phyloP scores from a whole-genome alignment of 2,888 invertebrate species.

The Galeruca laticollis region DNA sequence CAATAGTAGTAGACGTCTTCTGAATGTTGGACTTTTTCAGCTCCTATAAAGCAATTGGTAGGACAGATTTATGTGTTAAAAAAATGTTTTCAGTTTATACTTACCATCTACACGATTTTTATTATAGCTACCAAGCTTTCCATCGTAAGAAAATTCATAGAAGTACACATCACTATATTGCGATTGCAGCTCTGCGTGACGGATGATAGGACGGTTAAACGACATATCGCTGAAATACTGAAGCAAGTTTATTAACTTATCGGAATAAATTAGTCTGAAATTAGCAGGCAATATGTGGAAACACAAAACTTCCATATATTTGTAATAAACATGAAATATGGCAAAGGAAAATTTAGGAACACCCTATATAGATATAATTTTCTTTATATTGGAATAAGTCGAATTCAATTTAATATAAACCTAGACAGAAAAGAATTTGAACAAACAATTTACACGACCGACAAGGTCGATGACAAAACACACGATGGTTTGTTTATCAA shows the following conservation, averaged over 20 bases:
- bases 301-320: no score
- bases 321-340: no score
- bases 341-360: no score
- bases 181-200: slow-evolving; percentile 46
- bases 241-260: slow-evolving; percentile 24
- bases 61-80: not conserved
- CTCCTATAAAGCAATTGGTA: slow-evolving; percentile 33
- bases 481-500: no score
- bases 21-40: slow-evolving; percentile 47
- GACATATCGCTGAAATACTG: slow-evolving; percentile 46
- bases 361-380: no score
- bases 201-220: slow-evolving; percentile 43
- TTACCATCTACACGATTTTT: slow-evolving; percentile 19
- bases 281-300: no score
- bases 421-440: no score
- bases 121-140: slow-evolving; percentile 32
- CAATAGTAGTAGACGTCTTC: slow-evolving; percentile 49
- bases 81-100: not conserved
- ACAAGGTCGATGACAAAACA: no score
- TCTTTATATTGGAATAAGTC: no score
- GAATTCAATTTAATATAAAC: no score
- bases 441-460: no score
- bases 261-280: no score
- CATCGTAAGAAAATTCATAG: slow-evolving; percentile 48
- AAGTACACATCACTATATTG: slow-evolving; percentile 48